A percentile compares a stretch with the other conserved stretches of the same genome.
These are phyloP conservation scores for Bubo bubo DNA, from an alignment of 2,113 vertebrate species.

Conservation along the genomic window DNA sequence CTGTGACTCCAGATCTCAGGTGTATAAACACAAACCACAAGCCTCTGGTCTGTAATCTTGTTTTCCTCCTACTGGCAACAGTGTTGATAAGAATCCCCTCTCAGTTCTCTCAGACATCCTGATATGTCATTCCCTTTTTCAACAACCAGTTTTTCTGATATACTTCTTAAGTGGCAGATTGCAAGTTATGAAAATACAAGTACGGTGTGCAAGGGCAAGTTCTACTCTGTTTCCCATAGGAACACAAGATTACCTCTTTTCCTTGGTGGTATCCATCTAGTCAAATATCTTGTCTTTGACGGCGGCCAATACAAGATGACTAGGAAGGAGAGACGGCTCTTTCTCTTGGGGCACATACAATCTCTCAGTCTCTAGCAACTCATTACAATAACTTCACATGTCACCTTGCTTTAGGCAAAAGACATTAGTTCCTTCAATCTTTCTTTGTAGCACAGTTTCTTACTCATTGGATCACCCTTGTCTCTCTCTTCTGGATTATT, in stretches of 20 bases:
- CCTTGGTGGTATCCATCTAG: not conserved
- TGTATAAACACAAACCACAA: not conserved
- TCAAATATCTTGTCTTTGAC: not conserved
- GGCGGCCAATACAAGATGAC: fast-evolving
- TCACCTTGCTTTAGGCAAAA: not conserved
- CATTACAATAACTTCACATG: not conserved
- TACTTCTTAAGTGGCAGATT: not conserved
- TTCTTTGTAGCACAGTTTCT: not conserved
- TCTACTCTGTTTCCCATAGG: not conserved
- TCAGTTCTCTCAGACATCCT: not conserved
- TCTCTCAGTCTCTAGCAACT: not conserved
- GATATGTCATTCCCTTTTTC: not conserved
- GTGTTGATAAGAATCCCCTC: not conserved
- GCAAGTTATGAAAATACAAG: not conserved
- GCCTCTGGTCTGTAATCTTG: not conserved
- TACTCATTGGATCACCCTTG: not conserved
- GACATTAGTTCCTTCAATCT: fast-evolving
- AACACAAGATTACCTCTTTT: not conserved
- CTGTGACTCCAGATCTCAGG: not conserved
- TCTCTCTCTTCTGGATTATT: not conserved
- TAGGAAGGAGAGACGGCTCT: not conserved
- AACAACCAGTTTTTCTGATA: not conserved
- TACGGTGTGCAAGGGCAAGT: not conserved
- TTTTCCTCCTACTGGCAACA: not conserved
- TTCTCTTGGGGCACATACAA: not conserved